Percentiles rank a stretch among this genome's conserved stretches.
phyloP scores from a whole-genome alignment of 1,140 invertebrate species.

The Drosophila nebulosa region DNA sequence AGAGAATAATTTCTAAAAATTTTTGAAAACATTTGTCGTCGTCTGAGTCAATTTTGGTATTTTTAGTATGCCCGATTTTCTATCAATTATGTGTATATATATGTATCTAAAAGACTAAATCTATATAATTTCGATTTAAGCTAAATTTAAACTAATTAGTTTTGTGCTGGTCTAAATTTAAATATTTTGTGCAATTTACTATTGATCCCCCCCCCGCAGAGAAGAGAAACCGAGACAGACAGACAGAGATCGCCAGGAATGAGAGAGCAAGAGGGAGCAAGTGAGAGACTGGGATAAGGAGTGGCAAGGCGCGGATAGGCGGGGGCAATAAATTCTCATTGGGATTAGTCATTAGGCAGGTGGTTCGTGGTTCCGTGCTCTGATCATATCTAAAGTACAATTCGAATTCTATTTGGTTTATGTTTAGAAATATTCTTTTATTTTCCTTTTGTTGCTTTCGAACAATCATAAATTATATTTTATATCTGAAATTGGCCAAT shows the following conservation, averaged over 20 bases:
- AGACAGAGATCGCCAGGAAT: not conserved
- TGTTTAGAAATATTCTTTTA: constrained; percentile 40
- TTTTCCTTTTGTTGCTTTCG: constrained; percentile 4
- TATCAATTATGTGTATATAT: constrained; percentile 40
- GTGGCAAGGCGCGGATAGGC: not conserved
- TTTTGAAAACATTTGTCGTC: constrained; percentile 47
- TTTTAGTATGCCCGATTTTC: constrained; percentile 49
- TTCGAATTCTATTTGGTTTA: constrained; percentile 26
- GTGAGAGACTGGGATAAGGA: too few species aligned
- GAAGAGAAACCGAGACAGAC: not conserved
- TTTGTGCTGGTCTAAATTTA: constrained; percentile 50
- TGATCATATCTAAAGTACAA: constrained; percentile 11
- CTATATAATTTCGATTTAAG: constrained; percentile 24
- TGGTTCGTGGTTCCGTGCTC: constrained; percentile 37
- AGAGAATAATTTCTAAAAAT: constrained; percentile 6
- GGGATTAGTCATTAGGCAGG: constrained; percentile 66
- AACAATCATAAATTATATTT: constrained; percentile 59
- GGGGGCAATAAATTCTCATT: not conserved
- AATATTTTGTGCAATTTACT: constrained; percentile 49
- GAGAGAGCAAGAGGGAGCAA: not conserved
- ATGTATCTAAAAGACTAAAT: constrained; percentile 34
- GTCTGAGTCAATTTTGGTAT: constrained; percentile 73
- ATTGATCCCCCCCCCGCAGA: constrained; percentile 14
- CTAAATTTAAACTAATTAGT: constrained; percentile 62
- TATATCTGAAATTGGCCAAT: constrained; percentile 55